A percentile compares a stretch with the other conserved stretches of the same genome.
phyloP scores from a whole-genome alignment of 2,888 invertebrate species.

The Mamestra brassicae region DNA sequence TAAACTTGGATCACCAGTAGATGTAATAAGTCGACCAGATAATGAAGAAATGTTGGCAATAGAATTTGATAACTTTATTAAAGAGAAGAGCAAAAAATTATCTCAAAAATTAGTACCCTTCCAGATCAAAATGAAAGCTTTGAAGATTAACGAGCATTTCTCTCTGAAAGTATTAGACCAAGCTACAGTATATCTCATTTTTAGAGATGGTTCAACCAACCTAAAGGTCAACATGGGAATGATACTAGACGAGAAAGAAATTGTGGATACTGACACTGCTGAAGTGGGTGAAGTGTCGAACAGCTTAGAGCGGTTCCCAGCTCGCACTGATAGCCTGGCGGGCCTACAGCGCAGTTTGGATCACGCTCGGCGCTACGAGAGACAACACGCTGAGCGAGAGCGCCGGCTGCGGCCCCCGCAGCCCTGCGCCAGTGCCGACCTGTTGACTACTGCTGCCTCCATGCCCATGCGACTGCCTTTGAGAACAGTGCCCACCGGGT shows the following conservation, averaged over 20 bases:
- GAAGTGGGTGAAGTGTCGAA: slow-evolving; percentile 79
- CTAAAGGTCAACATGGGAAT: slow-evolving; percentile 86
- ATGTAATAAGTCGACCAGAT: slow-evolving; percentile 70
- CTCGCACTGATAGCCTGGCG: slow-evolving; percentile 82
- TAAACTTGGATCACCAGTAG: slow-evolving; percentile 73
- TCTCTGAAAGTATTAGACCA: slow-evolving; percentile 85
- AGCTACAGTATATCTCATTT: slow-evolving; percentile 83
- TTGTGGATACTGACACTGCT: slow-evolving; percentile 83
- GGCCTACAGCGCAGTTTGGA: slow-evolving; percentile 80
- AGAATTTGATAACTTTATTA: slow-evolving; percentile 86
- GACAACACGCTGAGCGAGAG: slow-evolving; percentile 75
- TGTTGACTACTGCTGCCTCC: slow-evolving; percentile 73
- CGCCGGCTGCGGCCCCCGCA: slow-evolving; percentile 71
- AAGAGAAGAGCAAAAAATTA: slow-evolving; percentile 84
- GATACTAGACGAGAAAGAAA: slow-evolving; percentile 89
- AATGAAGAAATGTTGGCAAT: slow-evolving; percentile 87
- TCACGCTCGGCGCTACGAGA: slow-evolving; percentile 79
- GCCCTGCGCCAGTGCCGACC: slow-evolving; percentile 76
- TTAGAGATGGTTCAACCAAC: slow-evolving; percentile 82
- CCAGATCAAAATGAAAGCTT: slow-evolving; percentile 87
- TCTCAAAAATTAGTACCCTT: slow-evolving; percentile 84
- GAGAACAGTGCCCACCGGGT: slow-evolving; percentile 61
- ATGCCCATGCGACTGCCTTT: slow-evolving; percentile 74
- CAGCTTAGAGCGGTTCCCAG: slow-evolving; percentile 74
- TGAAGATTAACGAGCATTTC: slow-evolving; percentile 86